Percentiles rank a stretch among this genome's conserved stretches.
These are phyloP conservation scores for Melitaea athalia DNA, from an alignment of 2,888 invertebrate genomes.

Conservation along the genomic window DNA sequence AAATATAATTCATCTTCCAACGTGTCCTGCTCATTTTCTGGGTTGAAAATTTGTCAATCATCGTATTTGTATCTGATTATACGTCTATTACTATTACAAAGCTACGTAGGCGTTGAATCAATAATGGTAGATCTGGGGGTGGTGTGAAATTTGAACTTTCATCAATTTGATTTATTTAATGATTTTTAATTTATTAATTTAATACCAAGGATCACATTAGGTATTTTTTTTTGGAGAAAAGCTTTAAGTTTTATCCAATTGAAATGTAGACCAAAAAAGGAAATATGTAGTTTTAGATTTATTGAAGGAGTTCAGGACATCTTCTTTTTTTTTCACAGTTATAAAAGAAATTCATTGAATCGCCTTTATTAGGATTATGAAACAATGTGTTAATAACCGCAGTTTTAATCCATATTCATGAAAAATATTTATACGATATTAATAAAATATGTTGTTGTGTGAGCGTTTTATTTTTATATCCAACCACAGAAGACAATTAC, in stretches of 20 bases:
- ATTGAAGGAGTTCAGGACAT: too few relatives aligned
- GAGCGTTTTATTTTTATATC: too few relatives aligned
- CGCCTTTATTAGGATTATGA: too few relatives aligned
- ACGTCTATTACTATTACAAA: conserved; percentile 50
- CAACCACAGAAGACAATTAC: too few relatives aligned
- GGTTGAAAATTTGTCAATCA: conserved; percentile 31
- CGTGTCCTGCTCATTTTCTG: conserved; percentile 20
- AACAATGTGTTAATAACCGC: too few relatives aligned
- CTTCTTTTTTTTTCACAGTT: too few relatives aligned
- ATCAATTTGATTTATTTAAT: not conserved
- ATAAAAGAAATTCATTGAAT: too few relatives aligned
- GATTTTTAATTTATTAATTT: not conserved
- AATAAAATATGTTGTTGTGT: too few relatives aligned
- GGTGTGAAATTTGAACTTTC: conserved; percentile 53
- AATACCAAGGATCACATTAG: not conserved
- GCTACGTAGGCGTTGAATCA: conserved; percentile 63
- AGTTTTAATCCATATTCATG: too few relatives aligned
- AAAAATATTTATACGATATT: too few relatives aligned
- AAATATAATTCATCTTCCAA: conserved; percentile 4
- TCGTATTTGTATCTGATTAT: conserved; percentile 34
- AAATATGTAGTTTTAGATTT: too few relatives aligned
- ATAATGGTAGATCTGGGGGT: conserved; percentile 62
- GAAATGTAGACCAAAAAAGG: not conserved
- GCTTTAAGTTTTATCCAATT: not conserved
- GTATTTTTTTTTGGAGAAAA: not conserved